Base-by-base conservation (phyloP, 2,888 invertebrate genomes). In the Pristionchus japonicus region DNA sequence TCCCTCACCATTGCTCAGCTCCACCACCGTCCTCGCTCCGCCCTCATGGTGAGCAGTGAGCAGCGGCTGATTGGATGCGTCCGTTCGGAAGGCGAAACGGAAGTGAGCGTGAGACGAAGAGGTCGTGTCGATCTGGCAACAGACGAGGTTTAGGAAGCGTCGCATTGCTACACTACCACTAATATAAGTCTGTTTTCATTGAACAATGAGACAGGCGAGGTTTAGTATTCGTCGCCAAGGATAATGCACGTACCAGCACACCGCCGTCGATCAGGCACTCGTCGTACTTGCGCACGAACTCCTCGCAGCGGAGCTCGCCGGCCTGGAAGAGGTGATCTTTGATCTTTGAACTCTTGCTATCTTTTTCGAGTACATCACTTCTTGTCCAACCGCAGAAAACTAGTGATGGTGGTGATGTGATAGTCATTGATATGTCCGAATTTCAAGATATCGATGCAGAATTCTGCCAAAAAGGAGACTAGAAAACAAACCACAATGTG, bases 41-140 rank as follows among this genome's bases (percentile, higher is more conserved):
- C 49, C 70, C 23, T 86, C 67, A 23, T 74, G 74, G 34, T 87
- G 87, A 6, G 80, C 80, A 0, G 61, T 61, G 34, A 87, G 40
- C 37, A 87, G 61, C 15, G 80, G 37, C 43, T 87, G 87, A 77
- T 87, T 64, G 27, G 87, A 57, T n/a, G 47, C 52, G 27, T 87
- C 87, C 13, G 87, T 87, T 4, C 87, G 77, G 61, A 87, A 87
- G n/a, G 87, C 77, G 80, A 87, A 87, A 17, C 77, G 80, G 87
- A 80, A 87, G 43, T 80, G 80, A 3, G 87, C 40, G 77, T 77
- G 80, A 1, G 61, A 7, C n/a, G 87, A 80, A 1, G 37, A n/a
- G 43, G 87, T 40, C 13, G 40, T 64, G 40, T 87, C 87, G 17
- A 80, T 64, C 87, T 80, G 70, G 6, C 31, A 37, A 31, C 20